These are phyloP conservation scores for Loxodonta africana DNA, from an alignment of 2,113 vertebrate genomes.

Conservation along the genomic window DNA sequence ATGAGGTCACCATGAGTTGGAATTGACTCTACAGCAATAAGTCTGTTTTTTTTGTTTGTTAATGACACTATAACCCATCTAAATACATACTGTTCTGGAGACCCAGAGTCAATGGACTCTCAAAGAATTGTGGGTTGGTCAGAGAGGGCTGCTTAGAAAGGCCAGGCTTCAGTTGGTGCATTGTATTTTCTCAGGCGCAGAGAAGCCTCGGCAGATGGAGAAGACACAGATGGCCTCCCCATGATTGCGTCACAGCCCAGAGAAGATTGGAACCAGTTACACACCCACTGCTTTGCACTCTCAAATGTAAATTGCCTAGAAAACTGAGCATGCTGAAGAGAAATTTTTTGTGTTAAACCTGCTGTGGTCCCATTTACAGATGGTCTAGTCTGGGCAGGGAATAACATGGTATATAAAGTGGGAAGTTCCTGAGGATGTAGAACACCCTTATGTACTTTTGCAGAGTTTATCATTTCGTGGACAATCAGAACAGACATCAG, in stretches of 20 bases:
- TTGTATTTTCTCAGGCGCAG: slow-evolving; percentile 14
- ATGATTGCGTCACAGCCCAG: slow-evolving; percentile 72
- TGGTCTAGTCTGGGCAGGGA: neutral
- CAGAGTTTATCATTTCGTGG: neutral
- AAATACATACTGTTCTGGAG: neutral
- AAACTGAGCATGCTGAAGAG: slow-evolving; percentile 58
- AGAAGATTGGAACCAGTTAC: slow-evolving; percentile 68
- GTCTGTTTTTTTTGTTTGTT: no score
- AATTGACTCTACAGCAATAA: no score
- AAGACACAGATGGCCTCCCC: slow-evolving; percentile 74
- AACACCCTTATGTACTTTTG: neutral
- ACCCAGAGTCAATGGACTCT: neutral
- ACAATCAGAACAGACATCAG: neutral
- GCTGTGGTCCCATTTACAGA: neutral
- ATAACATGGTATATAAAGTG: neutral
- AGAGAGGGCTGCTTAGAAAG: neutral
- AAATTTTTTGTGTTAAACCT: slow-evolving; percentile 25
- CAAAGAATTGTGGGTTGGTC: neutral
- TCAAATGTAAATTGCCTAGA: slow-evolving; percentile 75
- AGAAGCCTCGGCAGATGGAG: slow-evolving; percentile 72
- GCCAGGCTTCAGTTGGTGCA: neutral
- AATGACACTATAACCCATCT: neutral
- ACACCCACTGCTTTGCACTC: slow-evolving; percentile 66
- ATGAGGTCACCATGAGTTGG: no score
- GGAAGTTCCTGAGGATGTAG: neutral